Base-by-base conservation (phyloP, 2,888 invertebrate genomes). In the Blastobasis adustella region DNA sequence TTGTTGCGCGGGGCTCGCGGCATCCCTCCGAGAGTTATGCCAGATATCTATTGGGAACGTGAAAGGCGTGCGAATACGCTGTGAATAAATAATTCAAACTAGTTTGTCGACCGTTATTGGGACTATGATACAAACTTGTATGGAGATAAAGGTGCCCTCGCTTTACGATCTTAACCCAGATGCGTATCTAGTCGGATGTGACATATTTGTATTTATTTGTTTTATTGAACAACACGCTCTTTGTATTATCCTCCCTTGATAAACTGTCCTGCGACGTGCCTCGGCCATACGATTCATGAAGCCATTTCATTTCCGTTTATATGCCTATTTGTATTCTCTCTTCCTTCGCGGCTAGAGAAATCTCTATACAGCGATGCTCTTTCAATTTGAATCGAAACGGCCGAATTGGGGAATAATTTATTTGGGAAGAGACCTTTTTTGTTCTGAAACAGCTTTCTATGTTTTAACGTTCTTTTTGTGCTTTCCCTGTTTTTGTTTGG, bases 381-480 rank as follows among this genome's bases (percentile, higher is more conserved):
- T 83, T 83, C 84, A 82, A 83, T 86, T 85, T 81, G 80, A 85
- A 85, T 84, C 72, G 82, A 80, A 84, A 82, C 79, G 79, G 77
- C 74, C 78, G 84, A 80, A 81, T 83, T 74, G 77, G 76, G 76
- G 74, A 78, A 82, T 82, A 79, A 83, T 82, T 83, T 85, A 83
- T 86, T 79, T 79, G 71, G 67, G 71, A 75, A 70, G 73, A 73
- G 75, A 74, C 76, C 79, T 79, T 82, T 53, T 82, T 82, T 75
- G 75, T 78, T 73, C 69, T 63, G 70, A 70, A 49, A 71, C 70
- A 66, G 68, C 66, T 68, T 66, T 71, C 67, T 72, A 71, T 76
- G 73, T 67, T 73, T 23, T 74, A 75, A 76, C 72, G 67, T 69
- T 64, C 64, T 67, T 62, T 64, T 61, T 58, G 63, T 67, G 64